phyloP scores from a whole-genome alignment of 2,888 invertebrate genomes.

The Dasysyrphus tricinctus region DNA sequence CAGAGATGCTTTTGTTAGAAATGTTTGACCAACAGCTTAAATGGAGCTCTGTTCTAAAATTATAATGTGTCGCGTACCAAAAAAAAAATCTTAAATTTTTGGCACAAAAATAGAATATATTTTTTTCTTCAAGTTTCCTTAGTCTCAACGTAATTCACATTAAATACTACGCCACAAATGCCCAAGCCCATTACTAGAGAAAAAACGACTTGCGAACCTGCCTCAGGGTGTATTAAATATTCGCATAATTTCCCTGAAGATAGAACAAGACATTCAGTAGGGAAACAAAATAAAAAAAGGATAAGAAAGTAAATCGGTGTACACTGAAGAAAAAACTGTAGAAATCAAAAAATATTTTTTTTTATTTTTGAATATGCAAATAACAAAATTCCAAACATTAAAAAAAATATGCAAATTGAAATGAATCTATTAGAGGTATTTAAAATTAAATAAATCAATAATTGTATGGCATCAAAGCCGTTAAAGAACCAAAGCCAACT shows the following conservation, averaged over 20 bases:
- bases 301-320: neutral
- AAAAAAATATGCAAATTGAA: no score
- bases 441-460: no score
- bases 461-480: no score
- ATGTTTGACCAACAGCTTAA: no score
- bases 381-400: no score
- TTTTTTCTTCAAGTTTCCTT: neutral
- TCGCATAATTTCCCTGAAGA: constrained; percentile 51
- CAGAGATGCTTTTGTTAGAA: no score
- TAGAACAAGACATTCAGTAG: constrained; percentile 24
- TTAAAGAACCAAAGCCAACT: no score
- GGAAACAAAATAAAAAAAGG: constrained; percentile 1
- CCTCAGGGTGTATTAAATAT: constrained; percentile 28
- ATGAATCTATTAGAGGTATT: no score
- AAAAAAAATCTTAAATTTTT: neutral
- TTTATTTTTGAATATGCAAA: no score
- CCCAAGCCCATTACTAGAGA: constrained; percentile 34
- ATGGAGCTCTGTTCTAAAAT: no score
- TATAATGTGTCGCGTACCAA: neutral
- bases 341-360: no score
- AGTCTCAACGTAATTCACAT: neutral
- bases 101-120: no score
- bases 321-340: neutral
- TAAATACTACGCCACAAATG: constrained; percentile 25
- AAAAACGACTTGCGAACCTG: neutral